A percentile compares a stretch with the other conserved stretches of the same genome.
phyloP scores from a whole-genome alignment of 30 jellyfish, hydroid and myxozoan genomes.

The Cassiopea andromeda region DNA sequence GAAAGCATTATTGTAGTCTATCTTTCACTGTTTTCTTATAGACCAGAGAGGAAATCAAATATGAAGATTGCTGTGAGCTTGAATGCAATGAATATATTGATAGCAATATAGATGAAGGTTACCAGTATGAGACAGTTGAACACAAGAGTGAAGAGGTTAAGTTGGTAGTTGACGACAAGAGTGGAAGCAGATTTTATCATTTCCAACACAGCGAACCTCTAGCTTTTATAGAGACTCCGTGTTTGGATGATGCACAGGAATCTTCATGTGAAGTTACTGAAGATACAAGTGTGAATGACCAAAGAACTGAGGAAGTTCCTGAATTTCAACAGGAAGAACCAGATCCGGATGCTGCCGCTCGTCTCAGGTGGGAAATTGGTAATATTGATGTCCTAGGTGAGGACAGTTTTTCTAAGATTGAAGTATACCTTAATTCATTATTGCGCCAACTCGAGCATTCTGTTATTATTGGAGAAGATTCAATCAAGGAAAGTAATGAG shows the following conservation, averaged over 20 bases:
- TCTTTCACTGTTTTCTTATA: neutral
- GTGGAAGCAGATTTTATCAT: neutral
- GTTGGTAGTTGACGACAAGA: neutral
- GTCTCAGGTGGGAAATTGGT: constrained; percentile 84
- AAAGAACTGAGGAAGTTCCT: neutral
- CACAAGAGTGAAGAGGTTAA: neutral
- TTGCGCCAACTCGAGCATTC: constrained; percentile 24
- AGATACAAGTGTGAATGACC: neutral
- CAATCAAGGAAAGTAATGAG: neutral
- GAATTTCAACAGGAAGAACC: neutral
- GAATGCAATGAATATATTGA: neutral
- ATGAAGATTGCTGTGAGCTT: neutral
- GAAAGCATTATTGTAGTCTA: too few relatives aligned
- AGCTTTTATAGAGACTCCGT: neutral
- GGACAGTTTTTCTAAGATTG: constrained; percentile 83
- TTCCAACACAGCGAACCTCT: neutral
- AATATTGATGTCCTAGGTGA: constrained; percentile 82
- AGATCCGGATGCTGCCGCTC: constrained; percentile 66
- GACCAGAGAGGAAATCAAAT: neutral
- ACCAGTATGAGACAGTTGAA: neutral
- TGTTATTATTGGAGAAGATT: neutral
- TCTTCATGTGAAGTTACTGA: neutral
- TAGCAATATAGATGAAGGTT: neutral
- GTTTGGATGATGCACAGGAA: neutral
- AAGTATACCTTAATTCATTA: constrained; percentile 46